These are phyloP conservation scores for Pasiphila rectangulata DNA, from an alignment of 2,888 invertebrate genomes.

Conservation along the genomic window DNA sequence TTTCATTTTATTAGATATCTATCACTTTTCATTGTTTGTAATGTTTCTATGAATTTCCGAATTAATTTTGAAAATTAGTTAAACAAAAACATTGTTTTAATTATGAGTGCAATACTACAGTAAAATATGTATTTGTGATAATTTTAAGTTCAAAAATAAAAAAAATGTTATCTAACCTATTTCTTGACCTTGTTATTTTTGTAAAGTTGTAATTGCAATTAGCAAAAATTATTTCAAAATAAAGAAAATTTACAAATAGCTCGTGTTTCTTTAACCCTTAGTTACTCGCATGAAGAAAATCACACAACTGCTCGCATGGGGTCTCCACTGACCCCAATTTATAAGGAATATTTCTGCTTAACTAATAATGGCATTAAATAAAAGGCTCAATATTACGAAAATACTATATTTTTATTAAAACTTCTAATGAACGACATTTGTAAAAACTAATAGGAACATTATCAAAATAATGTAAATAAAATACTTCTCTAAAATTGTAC, in stretches of 20 bases:
- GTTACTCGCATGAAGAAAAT: too few relatives aligned
- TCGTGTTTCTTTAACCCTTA: slow-evolving; percentile 1
- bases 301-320: too few relatives aligned
- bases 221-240: slow-evolving; percentile 67
- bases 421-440: too few relatives aligned
- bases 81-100: not conserved
- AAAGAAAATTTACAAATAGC: slow-evolving; percentile 69
- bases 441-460: too few relatives aligned
- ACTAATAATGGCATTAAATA: too few relatives aligned
- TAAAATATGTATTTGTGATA: slow-evolving; percentile 7
- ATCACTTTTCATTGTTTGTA: not conserved
- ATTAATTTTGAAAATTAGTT: too few relatives aligned
- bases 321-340: too few relatives aligned
- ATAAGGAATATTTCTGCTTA: too few relatives aligned
- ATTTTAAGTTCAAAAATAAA: slow-evolving; percentile 27
- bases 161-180: slow-evolving; percentile 42
- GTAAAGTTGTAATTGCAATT: slow-evolving; percentile 52
- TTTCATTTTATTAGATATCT: not conserved
- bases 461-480: too few relatives aligned
- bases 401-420: too few relatives aligned
- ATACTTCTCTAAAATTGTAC: too few relatives aligned
- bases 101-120: slow-evolving; percentile 11
- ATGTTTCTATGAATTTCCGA: not conserved
- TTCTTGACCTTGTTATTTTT: slow-evolving; percentile 52
- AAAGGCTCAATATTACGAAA: too few relatives aligned